phyloP scores from a whole-genome alignment of 1,140 invertebrate genomes.

The Apis florea region DNA sequence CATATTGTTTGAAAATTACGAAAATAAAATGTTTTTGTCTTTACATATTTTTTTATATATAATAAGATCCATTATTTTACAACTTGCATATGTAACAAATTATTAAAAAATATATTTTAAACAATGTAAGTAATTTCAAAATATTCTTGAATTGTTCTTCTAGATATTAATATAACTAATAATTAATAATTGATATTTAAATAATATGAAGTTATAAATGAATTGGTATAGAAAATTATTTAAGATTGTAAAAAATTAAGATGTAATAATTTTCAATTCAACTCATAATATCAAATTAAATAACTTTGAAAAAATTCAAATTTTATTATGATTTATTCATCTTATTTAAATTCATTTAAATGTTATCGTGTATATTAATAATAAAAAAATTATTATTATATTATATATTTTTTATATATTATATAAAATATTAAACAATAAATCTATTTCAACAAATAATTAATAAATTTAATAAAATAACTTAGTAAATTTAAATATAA shows the following conservation, averaged over 20 bases:
- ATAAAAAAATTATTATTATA: not conserved
- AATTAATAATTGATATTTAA: not conserved
- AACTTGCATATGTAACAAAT: not conserved
- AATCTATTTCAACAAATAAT: not conserved
- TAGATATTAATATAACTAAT: not conserved
- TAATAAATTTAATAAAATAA: not conserved
- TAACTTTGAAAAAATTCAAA: not conserved
- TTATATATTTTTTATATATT: not conserved
- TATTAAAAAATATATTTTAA: not conserved
- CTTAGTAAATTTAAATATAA: not conserved
- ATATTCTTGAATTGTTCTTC: not conserved
- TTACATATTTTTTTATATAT: not conserved
- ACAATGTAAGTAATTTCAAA: not conserved
- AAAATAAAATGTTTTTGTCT: not conserved
- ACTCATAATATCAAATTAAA: not conserved
- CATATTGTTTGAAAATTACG: not conserved
- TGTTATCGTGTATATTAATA: not conserved
- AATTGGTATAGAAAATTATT: not conserved
- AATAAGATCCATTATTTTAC: not conserved
- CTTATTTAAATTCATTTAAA: too few species aligned
- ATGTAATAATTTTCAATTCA: not conserved
- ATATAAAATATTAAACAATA: not conserved
- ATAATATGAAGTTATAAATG: not conserved
- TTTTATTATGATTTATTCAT: not conserved
- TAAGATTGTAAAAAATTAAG: not conserved